A percentile compares a stretch with the other conserved stretches of the same genome.
Conservation (phyloP, 2,888 invertebrate species). For the Pollenia amentaria region DNA sequence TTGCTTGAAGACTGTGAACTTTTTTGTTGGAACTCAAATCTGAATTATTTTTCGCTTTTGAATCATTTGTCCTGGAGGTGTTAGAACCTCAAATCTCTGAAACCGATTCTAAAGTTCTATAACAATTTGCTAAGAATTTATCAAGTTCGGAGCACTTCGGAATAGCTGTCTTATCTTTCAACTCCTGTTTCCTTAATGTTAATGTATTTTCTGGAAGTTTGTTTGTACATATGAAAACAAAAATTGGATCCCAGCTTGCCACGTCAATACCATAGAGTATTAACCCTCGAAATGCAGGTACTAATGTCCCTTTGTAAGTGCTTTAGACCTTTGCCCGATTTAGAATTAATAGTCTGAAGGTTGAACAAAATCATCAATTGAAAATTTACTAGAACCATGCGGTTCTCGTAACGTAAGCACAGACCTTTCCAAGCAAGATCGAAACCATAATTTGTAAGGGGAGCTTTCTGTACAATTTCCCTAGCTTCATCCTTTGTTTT, state of each 20-base stretch:
- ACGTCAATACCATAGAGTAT: neutral
- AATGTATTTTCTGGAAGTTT: no score
- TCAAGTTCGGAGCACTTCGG: no score
- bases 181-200: no score
- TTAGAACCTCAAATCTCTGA: no score
- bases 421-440: constrained; percentile 2
- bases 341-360: neutral
- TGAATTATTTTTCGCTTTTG: no score
- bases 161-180: no score
- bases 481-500: constrained; percentile 10
- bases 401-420: neutral
- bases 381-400: neutral
- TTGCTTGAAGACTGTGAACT: no score
- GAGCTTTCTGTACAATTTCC: no score
- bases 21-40: no score
- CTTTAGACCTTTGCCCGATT: neutral
- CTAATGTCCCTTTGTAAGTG: constrained; percentile 17
- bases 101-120: no score
- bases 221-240: constrained; percentile 25
- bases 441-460: constrained; percentile 10
- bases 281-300: neutral
- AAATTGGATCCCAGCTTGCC: neutral
- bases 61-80: no score
- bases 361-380: constrained; percentile 5
- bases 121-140: no score